These are phyloP conservation scores for Melangyna quadrimaculata DNA, from an alignment of 2,888 invertebrate genomes.

Conservation along the genomic window DNA sequence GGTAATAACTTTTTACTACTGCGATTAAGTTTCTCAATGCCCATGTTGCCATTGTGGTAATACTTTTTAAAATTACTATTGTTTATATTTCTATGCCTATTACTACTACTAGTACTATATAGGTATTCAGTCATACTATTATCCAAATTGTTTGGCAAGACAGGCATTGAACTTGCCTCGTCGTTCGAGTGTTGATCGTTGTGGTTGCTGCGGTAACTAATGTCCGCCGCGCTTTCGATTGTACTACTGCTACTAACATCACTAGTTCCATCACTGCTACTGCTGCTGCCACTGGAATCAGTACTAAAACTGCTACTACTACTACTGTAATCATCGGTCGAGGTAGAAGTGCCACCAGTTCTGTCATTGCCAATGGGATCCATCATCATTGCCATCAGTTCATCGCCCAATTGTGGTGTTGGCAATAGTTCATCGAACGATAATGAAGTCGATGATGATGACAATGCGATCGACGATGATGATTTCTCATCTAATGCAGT, in stretches of 20 bases:
- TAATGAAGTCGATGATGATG: slow-evolving; percentile 31
- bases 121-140: slow-evolving; percentile 74
- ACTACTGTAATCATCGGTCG: slow-evolving; percentile 57
- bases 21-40: slow-evolving; percentile 74
- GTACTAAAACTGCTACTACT: slow-evolving; percentile 51
- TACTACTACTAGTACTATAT: slow-evolving; percentile 73
- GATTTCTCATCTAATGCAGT: slow-evolving; percentile 47
- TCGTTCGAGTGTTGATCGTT: slow-evolving; percentile 73
- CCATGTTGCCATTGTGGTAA: slow-evolving; percentile 68
- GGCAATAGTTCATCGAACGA: slow-evolving; percentile 52
- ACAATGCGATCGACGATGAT: slow-evolving; percentile 22
- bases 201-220: slow-evolving; percentile 49
- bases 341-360: slow-evolving; percentile 59
- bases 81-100: slow-evolving; percentile 69
- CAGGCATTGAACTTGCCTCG: slow-evolving; percentile 73
- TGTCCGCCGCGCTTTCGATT: slow-evolving; percentile 30
- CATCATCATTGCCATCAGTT: slow-evolving; percentile 52
- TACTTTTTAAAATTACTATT: slow-evolving; percentile 71
- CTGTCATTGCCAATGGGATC: slow-evolving; percentile 56
- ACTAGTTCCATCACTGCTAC: slow-evolving; percentile 30
- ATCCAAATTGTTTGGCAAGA: slow-evolving; percentile 73
- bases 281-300: slow-evolving; percentile 28
- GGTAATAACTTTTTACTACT: slow-evolving; percentile 72
- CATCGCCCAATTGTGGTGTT: slow-evolving; percentile 49
- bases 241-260: slow-evolving; percentile 54